A percentile compares a stretch with the other conserved stretches of the same genome.
phyloP scores from a whole-genome alignment of 2,113 vertebrate genomes.

The Callithrix jacchus region DNA sequence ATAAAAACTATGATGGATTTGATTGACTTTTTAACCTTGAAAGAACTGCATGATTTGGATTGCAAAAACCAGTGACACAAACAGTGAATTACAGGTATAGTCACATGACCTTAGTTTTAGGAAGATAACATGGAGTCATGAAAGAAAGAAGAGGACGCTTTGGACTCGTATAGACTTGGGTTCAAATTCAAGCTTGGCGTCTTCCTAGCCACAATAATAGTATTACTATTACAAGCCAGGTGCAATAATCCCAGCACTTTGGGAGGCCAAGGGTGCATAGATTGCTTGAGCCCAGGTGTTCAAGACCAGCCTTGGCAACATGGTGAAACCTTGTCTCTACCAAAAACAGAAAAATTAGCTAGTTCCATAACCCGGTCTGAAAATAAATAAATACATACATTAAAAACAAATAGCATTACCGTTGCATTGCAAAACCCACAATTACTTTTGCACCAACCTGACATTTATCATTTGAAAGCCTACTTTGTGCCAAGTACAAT shows the following conservation, averaged over 20 bases:
- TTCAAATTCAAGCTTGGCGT: not conserved
- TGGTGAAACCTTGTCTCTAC: too few species aligned
- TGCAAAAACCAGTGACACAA: not conserved
- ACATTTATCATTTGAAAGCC: not conserved
- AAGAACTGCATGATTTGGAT: not conserved
- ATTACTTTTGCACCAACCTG: too few species aligned
- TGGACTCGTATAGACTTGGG: not conserved
- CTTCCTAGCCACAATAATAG: not conserved
- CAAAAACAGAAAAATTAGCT: too few species aligned
- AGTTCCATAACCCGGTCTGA: too few species aligned
- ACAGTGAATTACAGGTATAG: not conserved
- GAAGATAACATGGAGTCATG: not conserved
- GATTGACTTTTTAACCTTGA: slow-evolving; percentile 6
- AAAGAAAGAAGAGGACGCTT: not conserved
- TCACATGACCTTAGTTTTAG: not conserved
- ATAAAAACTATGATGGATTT: not conserved
- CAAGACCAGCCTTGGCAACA: too few species aligned
- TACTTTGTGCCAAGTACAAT: not conserved
- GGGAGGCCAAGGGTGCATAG: too few species aligned
- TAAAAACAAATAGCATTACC: too few species aligned
- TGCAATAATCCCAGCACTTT: too few species aligned
- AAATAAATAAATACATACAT: too few species aligned
- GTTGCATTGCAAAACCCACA: too few species aligned
- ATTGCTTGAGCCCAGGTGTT: too few species aligned
- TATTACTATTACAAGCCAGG: not conserved